Percentiles rank a stretch among this genome's conserved stretches.
phyloP scores from a whole-genome alignment of 2,797 vertebrate genomes.

The Melopsittacus undulatus region DNA sequence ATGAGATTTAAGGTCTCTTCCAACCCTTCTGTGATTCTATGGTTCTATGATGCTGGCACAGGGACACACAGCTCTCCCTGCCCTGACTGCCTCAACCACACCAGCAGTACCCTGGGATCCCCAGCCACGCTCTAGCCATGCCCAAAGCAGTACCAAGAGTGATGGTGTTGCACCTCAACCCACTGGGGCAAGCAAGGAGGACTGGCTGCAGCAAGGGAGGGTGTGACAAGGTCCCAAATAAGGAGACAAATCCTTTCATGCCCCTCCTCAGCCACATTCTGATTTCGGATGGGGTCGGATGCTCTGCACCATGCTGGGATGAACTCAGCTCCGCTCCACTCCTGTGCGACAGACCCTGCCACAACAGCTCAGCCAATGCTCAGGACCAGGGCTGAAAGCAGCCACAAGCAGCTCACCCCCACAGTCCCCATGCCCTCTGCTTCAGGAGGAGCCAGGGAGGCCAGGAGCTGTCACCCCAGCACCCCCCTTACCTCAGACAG shows the following conservation, averaged over 20 bases:
- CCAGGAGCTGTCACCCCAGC: not conserved
- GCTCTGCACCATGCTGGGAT: rapidly evolving
- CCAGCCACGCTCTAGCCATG: not conserved
- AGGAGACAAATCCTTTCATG: not conserved
- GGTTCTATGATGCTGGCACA: not conserved
- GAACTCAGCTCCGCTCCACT: not conserved
- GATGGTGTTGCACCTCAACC: too few species aligned
- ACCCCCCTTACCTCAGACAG: not conserved
- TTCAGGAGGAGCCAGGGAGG: rapidly evolving
- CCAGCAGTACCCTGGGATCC: too few species aligned
- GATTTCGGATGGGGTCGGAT: rapidly evolving
- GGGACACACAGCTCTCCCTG: not conserved
- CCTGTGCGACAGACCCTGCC: not conserved
- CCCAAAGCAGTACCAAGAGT: not conserved
- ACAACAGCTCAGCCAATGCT: rapidly evolving
- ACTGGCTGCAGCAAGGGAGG: not conserved
- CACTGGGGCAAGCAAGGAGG: not conserved
- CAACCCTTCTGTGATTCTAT: not conserved
- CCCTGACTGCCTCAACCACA: not conserved
- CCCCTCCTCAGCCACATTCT: not conserved
- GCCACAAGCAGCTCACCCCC: not conserved
- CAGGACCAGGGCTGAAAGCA: not conserved
- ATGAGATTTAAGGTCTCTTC: not conserved
- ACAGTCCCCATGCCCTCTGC: rapidly evolving
- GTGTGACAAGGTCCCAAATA: not conserved